Conservation (phyloP, 2,113 vertebrate species). For the Dicentrarchus labrax region DNA sequence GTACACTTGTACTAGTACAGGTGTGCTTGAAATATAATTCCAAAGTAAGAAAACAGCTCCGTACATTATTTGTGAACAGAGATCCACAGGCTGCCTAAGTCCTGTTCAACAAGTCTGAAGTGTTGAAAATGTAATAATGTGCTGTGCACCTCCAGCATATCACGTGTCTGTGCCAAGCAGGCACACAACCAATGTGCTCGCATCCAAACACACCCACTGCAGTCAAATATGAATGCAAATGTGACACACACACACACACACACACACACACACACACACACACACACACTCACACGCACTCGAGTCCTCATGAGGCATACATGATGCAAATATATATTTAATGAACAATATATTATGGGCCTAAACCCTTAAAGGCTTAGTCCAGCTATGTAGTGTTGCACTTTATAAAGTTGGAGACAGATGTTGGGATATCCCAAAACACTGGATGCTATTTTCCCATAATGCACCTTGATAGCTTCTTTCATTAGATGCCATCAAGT, state of each 20-base stretch:
- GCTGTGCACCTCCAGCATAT: not conserved
- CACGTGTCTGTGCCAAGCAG: slow-evolving; percentile 20
- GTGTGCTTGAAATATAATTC: not conserved
- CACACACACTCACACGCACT: slow-evolving; percentile 5
- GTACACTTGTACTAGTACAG: not conserved
- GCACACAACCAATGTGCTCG: not conserved
- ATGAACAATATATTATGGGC: not conserved
- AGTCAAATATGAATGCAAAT: slow-evolving; percentile 69
- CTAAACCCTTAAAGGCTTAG: not conserved
- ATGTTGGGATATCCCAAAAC: not conserved
- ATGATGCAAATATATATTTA: not conserved
- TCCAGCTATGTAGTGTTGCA: not conserved
- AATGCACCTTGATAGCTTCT: not conserved
- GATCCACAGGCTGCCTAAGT: not conserved
- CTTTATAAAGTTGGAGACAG: not conserved
- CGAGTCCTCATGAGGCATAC: not conserved
- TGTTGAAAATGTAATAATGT: slow-evolving; percentile 15
- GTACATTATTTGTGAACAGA: not conserved
- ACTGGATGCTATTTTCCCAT: not conserved
- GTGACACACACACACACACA: not conserved
- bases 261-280: not conserved
- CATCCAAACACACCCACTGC: slow-evolving; percentile 40
- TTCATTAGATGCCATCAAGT: not conserved
- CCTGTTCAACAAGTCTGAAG: slow-evolving; percentile 34
- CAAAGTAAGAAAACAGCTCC: not conserved